Percentiles rank a stretch among this genome's conserved stretches.
These are phyloP conservation scores for Seriola rivoliana DNA, from an alignment of 2,113 vertebrate genomes.

Conservation along the genomic window DNA sequence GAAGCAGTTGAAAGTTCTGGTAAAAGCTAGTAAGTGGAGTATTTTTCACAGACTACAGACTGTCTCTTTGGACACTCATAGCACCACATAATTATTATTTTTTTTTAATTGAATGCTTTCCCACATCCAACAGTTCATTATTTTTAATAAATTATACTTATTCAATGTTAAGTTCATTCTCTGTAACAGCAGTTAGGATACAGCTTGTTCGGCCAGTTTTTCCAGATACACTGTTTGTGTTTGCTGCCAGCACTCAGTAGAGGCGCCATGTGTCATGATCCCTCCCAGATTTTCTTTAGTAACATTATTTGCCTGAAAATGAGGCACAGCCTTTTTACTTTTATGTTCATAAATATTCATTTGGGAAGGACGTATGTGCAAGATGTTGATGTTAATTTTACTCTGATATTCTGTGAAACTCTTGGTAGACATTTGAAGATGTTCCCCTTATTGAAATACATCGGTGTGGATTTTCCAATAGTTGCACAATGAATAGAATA, in stretches of 20 bases:
- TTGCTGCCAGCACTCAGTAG: neutral
- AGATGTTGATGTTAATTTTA: neutral
- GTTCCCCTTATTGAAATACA: neutral
- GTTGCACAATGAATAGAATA: conserved; percentile 4
- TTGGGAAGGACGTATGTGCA: conserved; percentile 1
- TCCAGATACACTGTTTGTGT: neutral
- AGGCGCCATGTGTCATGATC: neutral
- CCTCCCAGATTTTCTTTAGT: conserved; percentile 5
- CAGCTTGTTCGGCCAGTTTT: neutral
- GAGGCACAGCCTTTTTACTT: conserved; percentile 16
- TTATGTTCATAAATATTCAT: conserved; percentile 12
- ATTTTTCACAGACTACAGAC: no score
- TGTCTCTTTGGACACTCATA: no score
- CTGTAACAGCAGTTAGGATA: neutral
- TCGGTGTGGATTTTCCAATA: neutral
- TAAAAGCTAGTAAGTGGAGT: no score
- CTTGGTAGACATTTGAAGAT: neutral
- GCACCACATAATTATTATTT: no score
- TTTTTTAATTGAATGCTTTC: neutral
- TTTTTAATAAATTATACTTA: no score
- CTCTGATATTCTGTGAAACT: neutral
- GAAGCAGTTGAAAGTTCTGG: neutral
- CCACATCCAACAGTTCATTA: neutral
- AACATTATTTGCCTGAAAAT: conserved; percentile 29
- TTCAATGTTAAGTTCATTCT: neutral